A percentile compares a stretch with the other conserved stretches of the same genome.
Conservation (phyloP, 2,797 vertebrate genomes). For the Sorex maritimensis region DNA sequence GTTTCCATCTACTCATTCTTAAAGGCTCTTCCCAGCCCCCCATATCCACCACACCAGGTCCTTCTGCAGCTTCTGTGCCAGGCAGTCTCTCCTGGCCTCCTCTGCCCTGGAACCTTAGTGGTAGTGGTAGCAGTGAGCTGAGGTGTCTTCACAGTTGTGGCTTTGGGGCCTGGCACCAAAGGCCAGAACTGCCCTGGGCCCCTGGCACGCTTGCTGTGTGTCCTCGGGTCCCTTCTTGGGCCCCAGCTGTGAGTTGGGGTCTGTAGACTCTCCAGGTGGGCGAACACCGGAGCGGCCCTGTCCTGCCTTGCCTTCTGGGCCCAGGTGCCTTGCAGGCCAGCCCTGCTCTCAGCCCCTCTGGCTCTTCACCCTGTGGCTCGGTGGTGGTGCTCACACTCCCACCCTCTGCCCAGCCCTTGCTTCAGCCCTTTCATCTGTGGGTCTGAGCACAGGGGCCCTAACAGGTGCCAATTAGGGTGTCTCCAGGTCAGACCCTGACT, state of each 20-base stretch:
- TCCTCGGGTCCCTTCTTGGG: conserved; percentile 6
- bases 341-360: background rate
- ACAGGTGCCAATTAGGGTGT: conserved; percentile 77
- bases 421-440: conserved; percentile 75
- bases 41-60: no score
- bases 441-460: conserved; percentile 1
- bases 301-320: background rate
- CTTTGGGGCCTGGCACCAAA: no score
- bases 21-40: no score
- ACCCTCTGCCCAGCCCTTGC: background rate
- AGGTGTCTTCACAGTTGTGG: background rate
- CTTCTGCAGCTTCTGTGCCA: background rate
- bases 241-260: background rate
- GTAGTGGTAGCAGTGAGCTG: background rate
- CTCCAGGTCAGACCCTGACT: conserved; percentile 63
- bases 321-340: background rate
- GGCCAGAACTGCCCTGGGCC: background rate
- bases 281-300: background rate
- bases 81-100: no score
- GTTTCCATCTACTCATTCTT: background rate
- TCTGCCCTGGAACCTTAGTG: no score
- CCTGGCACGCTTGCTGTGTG: background rate
- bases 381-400: background rate
- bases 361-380: background rate
- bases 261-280: background rate